phyloP scores from a whole-genome alignment of 2,888 invertebrate species.

The Apodemia zela region DNA sequence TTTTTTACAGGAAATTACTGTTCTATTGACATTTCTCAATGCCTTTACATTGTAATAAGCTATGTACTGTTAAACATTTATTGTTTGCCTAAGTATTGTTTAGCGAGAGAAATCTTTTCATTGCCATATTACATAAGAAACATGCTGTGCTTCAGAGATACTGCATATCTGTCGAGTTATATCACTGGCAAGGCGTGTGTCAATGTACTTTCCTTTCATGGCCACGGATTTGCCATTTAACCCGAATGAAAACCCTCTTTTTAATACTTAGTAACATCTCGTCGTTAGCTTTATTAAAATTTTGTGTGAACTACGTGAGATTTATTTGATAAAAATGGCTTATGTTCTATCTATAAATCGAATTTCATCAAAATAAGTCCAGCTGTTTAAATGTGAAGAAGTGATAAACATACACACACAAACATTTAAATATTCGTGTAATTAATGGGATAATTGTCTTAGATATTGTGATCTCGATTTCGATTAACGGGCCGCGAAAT shows the following conservation, averaged over 20 bases:
- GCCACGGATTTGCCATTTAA: background rate
- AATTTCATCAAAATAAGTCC: too few relatives aligned
- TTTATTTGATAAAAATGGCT: too few relatives aligned
- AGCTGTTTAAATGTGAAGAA: too few relatives aligned
- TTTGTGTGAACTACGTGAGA: too few relatives aligned
- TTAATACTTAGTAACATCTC: background rate
- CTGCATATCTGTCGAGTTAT: background rate
- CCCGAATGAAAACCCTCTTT: background rate
- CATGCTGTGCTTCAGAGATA: background rate
- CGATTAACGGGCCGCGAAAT: too few relatives aligned
- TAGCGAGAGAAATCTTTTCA: constrained; percentile 11
- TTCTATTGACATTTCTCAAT: too few relatives aligned
- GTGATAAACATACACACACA: too few relatives aligned
- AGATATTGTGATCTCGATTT: too few relatives aligned
- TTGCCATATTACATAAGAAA: constrained; percentile 2
- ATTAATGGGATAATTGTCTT: too few relatives aligned
- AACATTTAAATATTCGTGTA: too few relatives aligned
- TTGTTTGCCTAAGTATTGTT: background rate
- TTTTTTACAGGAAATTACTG: background rate
- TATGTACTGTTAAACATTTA: background rate
- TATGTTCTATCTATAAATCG: too few relatives aligned
- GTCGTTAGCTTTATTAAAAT: too few relatives aligned
- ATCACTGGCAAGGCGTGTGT: background rate
- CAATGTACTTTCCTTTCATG: constrained; percentile 5
- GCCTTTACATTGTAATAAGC: background rate